These are phyloP conservation scores for Anoplius nigerrimus DNA, from an alignment of 2,888 invertebrate species.

Conservation along the genomic window DNA sequence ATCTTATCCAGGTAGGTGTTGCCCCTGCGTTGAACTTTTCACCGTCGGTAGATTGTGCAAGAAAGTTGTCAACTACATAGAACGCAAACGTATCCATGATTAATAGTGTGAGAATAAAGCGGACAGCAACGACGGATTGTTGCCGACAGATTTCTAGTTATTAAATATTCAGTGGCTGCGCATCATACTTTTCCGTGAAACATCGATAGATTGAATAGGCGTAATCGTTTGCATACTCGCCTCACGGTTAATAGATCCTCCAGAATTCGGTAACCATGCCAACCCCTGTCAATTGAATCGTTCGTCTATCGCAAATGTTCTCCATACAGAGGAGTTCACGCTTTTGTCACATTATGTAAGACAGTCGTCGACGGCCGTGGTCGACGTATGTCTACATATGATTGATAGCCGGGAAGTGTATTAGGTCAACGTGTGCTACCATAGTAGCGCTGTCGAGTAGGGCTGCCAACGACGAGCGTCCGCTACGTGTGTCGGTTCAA, in stretches of 20 bases:
- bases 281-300: constrained; percentile 37
- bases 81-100: constrained; percentile 28
- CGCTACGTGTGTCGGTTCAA: constrained; percentile 17
- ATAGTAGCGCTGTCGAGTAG: constrained; percentile 53
- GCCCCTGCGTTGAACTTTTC: constrained; percentile 36
- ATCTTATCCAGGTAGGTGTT: constrained; percentile 27
- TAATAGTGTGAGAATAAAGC: constrained; percentile 20
- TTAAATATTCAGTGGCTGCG: background rate
- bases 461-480: constrained; percentile 33
- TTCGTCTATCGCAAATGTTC: constrained; percentile 30
- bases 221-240: background rate
- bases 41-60: constrained; percentile 48
- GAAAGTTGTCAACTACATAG: constrained; percentile 26
- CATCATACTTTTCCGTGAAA: background rate
- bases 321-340: constrained; percentile 9
- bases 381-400: constrained; percentile 51
- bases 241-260: too few species aligned
- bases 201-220: background rate
- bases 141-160: background rate
- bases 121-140: background rate
- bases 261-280: background rate
- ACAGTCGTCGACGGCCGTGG: constrained; percentile 36
- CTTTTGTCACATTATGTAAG: constrained; percentile 47
- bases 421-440: constrained; percentile 56
- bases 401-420: constrained; percentile 65